phyloP scores from a whole-genome alignment of 53 echinoderm and acorn worm genomes.

The Arbacia lixula region DNA sequence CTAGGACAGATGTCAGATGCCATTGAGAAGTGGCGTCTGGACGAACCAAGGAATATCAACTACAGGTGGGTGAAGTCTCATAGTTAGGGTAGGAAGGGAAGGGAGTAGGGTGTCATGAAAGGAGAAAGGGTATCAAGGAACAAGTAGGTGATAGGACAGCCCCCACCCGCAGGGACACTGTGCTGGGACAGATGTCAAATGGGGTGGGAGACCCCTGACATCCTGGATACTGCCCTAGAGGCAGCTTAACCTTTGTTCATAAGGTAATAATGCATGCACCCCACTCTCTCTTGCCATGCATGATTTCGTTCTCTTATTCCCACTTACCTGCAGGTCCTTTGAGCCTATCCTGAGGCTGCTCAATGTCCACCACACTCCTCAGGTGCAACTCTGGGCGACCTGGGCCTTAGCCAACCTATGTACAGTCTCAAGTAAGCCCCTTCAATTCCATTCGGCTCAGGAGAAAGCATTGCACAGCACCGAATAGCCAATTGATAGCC shows the following conservation, averaged over 20 bases:
- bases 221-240: too few species aligned
- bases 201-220: too few species aligned
- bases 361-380: constrained; percentile 72
- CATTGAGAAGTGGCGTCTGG: constrained; percentile 78
- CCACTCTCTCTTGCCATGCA: neutral
- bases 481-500: too few species aligned
- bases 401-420: constrained; percentile 97
- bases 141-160: constrained; percentile 71
- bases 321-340: constrained; percentile 72
- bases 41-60: constrained; percentile 89
- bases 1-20: constrained; percentile 68
- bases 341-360: constrained; percentile 85
- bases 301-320: neutral
- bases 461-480: too few species aligned
- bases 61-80: constrained; percentile 90
- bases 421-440: constrained; percentile 88
- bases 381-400: constrained; percentile 88
- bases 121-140: too few species aligned
- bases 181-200: constrained; percentile 66
- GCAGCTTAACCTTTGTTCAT: too few species aligned
- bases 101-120: too few species aligned
- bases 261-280: too few species aligned
- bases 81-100: too few species aligned
- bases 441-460: too few species aligned
- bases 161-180: constrained; percentile 49